Percentiles rank a stretch among this genome's conserved stretches.
Evolutionary conservation across 2,888 invertebrate genomes (phyloP).

Genomic region (Torymus texanus): DNA sequence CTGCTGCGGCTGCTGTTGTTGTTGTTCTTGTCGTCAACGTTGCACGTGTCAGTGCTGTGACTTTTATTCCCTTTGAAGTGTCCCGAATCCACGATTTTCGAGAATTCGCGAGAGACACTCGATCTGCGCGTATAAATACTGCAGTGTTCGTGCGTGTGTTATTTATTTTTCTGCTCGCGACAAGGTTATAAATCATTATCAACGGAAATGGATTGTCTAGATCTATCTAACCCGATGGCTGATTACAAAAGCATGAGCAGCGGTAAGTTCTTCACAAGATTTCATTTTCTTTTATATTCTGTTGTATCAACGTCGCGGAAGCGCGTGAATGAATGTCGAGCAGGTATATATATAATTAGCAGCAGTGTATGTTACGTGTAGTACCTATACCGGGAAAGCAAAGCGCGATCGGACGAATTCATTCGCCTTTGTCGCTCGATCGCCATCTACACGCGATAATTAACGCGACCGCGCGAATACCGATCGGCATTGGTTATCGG

Average conservation of each 20-base stretch:
- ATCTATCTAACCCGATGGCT: constrained; percentile 64
- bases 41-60: too few relatives aligned
- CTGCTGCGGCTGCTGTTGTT: not conserved
- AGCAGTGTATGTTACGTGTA: not conserved
- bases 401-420: not conserved
- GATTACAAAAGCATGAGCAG: constrained; percentile 66
- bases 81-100: too few relatives aligned
- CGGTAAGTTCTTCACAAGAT: constrained; percentile 63
- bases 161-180: too few relatives aligned
- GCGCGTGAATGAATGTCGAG: too few relatives aligned
- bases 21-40: too few relatives aligned
- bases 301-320: too few relatives aligned
- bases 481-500: constrained; percentile 15
- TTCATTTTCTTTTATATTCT: not conserved
- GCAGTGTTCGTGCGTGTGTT: too few relatives aligned
- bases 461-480: not conserved
- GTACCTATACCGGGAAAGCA: not conserved
- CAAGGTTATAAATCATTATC: too few relatives aligned
- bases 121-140: too few relatives aligned
- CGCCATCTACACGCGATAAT: not conserved
- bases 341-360: too few relatives aligned
- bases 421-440: constrained; percentile 7
- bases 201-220: constrained; percentile 58
- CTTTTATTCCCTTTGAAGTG: too few relatives aligned
- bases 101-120: too few relatives aligned